These are phyloP conservation scores for Eumacrocentrus americanus DNA, from an alignment of 2,888 invertebrate genomes.

Conservation along the genomic window DNA sequence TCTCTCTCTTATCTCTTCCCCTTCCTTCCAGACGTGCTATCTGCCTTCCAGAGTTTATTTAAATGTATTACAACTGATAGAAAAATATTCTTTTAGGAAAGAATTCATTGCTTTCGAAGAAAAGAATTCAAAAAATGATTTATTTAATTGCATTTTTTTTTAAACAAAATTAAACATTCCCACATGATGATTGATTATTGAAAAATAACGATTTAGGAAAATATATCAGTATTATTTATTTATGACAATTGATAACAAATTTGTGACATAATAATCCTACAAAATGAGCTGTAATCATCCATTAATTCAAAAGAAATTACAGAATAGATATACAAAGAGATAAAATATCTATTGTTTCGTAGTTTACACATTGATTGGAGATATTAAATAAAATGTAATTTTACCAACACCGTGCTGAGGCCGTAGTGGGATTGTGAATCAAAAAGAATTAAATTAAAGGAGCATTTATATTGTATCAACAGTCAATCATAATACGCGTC, in stretches of 20 bases:
- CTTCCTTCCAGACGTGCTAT: not conserved
- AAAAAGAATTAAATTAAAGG: not conserved
- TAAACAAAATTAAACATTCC: no score
- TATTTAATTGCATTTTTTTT: no score
- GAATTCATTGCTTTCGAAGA: no score
- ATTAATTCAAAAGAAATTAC: no score
- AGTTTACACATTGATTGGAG: no score
- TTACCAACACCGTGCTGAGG: conserved; percentile 13
- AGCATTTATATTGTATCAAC: not conserved
- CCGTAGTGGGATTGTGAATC: not conserved
- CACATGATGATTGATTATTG: not conserved
- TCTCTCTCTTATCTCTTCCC: not conserved
- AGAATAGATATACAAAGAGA: no score
- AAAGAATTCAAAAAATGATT: no score
- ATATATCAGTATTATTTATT: conserved; percentile 3
- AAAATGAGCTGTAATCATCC: no score
- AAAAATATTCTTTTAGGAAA: no score
- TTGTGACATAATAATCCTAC: not conserved
- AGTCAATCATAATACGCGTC: not conserved
- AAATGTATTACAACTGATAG: no score
- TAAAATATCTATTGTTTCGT: no score
- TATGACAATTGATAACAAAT: conserved; percentile 13
- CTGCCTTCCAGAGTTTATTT: no score
- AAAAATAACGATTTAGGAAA: not conserved
- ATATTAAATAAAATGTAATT: not conserved